Percentiles rank a stretch among this genome's conserved stretches.
Conservation (phyloP, 2,113 vertebrate genomes). For the Otis tarda region DNA sequence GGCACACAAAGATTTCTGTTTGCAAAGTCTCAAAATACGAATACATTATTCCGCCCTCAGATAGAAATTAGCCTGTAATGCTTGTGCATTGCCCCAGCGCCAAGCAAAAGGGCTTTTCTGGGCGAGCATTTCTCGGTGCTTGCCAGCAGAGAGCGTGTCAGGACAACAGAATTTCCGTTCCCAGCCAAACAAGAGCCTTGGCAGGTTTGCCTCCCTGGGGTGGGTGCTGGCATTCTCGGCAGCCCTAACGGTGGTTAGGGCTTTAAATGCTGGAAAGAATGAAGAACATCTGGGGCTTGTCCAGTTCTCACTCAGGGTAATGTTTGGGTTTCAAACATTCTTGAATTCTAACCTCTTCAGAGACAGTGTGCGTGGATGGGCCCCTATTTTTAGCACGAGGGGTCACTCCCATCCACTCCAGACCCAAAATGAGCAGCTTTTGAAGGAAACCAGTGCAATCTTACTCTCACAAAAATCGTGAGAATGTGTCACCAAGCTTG, state of each 20-base stretch:
- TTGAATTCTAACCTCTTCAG: background rate
- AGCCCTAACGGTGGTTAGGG: background rate
- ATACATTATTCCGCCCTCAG: background rate
- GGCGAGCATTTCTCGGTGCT: background rate
- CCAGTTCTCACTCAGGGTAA: background rate
- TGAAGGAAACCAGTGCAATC: background rate
- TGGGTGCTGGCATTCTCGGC: background rate
- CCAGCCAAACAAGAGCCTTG: background rate
- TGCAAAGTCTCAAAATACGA: background rate
- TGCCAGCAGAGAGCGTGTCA: constrained; percentile 51
- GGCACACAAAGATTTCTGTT: background rate
- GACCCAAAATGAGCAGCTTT: background rate
- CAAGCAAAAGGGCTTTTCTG: background rate
- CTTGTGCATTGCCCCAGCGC: background rate
- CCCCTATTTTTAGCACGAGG: background rate
- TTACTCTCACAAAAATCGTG: background rate
- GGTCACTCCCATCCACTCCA: background rate
- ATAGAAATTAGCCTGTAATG: background rate
- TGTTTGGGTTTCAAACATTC: background rate
- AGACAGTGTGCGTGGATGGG: background rate
- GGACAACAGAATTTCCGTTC: background rate
- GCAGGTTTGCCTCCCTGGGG: background rate
- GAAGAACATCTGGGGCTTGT: background rate
- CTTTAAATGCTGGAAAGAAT: background rate
- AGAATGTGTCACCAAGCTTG: background rate